Base-by-base conservation (phyloP, 1,140 invertebrate genomes). In the Penaeus vannamei region DNA sequence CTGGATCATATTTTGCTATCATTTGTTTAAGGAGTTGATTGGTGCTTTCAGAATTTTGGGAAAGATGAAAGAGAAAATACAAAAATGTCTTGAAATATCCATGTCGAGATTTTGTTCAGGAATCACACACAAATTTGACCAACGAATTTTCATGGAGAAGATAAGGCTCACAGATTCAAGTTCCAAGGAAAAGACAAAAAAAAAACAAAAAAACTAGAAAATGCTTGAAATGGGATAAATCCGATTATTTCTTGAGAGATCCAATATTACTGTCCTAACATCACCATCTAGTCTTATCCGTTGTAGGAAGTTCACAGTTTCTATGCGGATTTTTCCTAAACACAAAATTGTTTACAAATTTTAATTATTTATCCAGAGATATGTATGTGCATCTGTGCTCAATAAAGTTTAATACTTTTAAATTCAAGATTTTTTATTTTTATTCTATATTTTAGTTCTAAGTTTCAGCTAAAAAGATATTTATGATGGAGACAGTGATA, bases 331-430 rank as follows among this genome's bases (percentile, higher is more conserved):
- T 64, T 89, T 89, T 89, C 76, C 81, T 86, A 83, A 90, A 90
- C 83, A 86, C 80, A 86, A 84, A 86, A 86, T 86, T 86, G 85
- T 84, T 86, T 90, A 86, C 81, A 86, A 90, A 81, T 90, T 86
- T 90, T 86, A 83, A 90, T 86, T 86, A 84, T 86, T 86, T 86
- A 90, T 86, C 85, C 84, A 89, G 87, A 90, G 84, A 86, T 90
- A 86, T 90, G 84, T 86, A 83, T 90, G 89, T 90, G 89, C 89
- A 90, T 83, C 89, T 86, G 89, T 90, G 89, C 89, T 90, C 89
- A 90, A 90, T 90, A 90, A 90, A 90, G 84, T 90, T 90, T 90
- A 90, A 86, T 90, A 90, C 89, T 90, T 90, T 90, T 90, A 90
- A 85, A 23, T 59, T n/a, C 4, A 26, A 26, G 23, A 60, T 60